These are phyloP conservation scores for Limanda limanda DNA, from an alignment of 2,113 vertebrate species.

Conservation along the genomic window DNA sequence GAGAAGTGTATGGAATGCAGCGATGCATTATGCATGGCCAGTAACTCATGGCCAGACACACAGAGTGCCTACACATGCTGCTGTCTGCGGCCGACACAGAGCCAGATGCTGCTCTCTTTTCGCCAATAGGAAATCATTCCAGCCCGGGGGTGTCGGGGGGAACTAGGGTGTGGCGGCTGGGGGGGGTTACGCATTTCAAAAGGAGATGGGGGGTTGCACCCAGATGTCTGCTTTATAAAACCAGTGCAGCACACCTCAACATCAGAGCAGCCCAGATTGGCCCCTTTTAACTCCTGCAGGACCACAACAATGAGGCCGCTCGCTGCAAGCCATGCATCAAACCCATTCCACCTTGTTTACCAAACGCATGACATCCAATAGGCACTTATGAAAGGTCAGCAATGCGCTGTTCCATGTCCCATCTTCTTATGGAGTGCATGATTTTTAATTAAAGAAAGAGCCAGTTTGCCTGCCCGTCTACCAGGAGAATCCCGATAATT, in stretches of 20 bases:
- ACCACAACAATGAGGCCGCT: constrained; percentile 48
- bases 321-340: constrained; percentile 46
- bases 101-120: constrained; percentile 55
- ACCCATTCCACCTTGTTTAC: constrained; percentile 20
- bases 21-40: constrained; percentile 49
- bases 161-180: constrained; percentile 56
- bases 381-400: not conserved
- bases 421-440: not conserved
- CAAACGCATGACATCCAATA: not conserved
- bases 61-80: constrained; percentile 47
- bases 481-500: constrained; percentile 10
- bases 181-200: constrained; percentile 37
- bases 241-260: constrained; percentile 49
- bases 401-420: not conserved
- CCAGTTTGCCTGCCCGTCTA: not conserved
- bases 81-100: constrained; percentile 44
- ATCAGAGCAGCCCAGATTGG: constrained; percentile 41
- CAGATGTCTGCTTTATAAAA: constrained; percentile 48
- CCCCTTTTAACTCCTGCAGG: constrained; percentile 49
- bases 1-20: constrained; percentile 68
- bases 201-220: constrained; percentile 34
- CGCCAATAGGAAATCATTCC: constrained; percentile 60
- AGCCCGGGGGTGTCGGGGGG: constrained; percentile 53
- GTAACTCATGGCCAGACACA: constrained; percentile 21
- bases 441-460: not conserved